phyloP scores from a whole-genome alignment of 2,113 vertebrate species.

The western clawed frog (Xenopus tropicalis) region DNA sequence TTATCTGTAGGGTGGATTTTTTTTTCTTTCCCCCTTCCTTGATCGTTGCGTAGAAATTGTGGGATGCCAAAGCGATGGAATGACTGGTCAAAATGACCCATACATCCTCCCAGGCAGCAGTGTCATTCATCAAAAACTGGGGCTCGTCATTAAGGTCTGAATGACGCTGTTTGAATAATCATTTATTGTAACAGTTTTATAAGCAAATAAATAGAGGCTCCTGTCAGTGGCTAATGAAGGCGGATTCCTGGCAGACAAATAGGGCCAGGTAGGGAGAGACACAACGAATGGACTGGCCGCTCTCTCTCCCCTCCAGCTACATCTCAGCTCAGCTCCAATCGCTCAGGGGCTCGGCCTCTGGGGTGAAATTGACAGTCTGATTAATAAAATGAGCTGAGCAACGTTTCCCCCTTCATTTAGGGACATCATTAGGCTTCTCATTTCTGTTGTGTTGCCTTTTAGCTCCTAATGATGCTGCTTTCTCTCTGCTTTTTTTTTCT shows the following conservation, averaged over 20 bases:
- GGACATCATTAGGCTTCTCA: slow-evolving; percentile 99
- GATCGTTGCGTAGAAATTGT: slow-evolving; percentile 82
- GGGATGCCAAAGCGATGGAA: slow-evolving; percentile 86
- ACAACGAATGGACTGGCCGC: slow-evolving; percentile 81
- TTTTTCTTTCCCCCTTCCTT: slow-evolving; percentile 56
- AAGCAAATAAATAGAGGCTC: slow-evolving; percentile 99
- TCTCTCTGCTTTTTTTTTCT: background rate
- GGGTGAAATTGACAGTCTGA: slow-evolving; percentile 99
- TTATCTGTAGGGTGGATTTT: slow-evolving; percentile 70
- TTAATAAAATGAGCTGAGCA: slow-evolving; percentile 96
- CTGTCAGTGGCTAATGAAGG: slow-evolving; percentile 98
- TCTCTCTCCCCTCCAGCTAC: slow-evolving; percentile 80
- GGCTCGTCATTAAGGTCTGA: slow-evolving; percentile 95
- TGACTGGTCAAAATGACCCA: slow-evolving; percentile 95
- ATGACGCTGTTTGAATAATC: slow-evolving; percentile 98
- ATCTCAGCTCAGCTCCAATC: slow-evolving; percentile 84
- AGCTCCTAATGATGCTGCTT: slow-evolving; percentile 73
- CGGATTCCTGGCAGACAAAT: slow-evolving; percentile 96
- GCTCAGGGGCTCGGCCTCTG: slow-evolving; percentile 98
- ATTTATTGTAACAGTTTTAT: slow-evolving; percentile 99
- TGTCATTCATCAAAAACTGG: slow-evolving; percentile 98
- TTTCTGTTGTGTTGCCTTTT: slow-evolving; percentile 95
- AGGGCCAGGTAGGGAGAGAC: slow-evolving; percentile 94
- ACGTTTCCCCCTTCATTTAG: slow-evolving; percentile 99
- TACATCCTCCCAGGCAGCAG: slow-evolving; percentile 88